These are phyloP conservation scores for Natrix natrix DNA, from an alignment of 2,797 vertebrate species.

Conservation along the genomic window DNA sequence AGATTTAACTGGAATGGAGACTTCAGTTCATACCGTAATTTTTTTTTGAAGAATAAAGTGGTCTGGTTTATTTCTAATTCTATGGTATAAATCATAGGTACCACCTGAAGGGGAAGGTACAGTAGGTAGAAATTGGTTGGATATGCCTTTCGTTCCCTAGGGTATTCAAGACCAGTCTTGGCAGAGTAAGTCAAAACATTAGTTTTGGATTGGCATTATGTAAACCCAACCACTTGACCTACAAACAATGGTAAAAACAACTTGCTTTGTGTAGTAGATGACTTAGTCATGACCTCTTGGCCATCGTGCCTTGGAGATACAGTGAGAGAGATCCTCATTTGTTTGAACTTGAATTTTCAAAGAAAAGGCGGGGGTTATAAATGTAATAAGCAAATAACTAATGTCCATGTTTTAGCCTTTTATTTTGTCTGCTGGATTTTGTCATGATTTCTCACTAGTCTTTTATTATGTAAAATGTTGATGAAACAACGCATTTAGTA, in stretches of 20 bases:
- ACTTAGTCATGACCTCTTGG: not conserved
- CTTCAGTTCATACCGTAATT: not conserved
- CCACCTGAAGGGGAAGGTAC: not conserved
- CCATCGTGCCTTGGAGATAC: not conserved
- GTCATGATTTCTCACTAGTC: fast-evolving
- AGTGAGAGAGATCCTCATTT: not conserved
- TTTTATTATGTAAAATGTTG: not conserved
- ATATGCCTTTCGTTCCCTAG: not conserved
- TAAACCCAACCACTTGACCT: not conserved
- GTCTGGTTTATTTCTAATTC: not conserved
- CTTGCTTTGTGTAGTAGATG: not conserved
- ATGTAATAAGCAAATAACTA: not conserved
- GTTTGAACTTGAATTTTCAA: not conserved
- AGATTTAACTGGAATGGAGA: not conserved
- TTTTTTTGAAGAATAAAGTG: not conserved
- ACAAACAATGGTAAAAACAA: not conserved
- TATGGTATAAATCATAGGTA: not conserved
- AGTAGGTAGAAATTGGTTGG: not conserved
- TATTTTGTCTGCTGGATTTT: not conserved
- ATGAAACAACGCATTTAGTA: not conserved
- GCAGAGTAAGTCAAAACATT: not conserved
- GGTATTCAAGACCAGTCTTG: not conserved
- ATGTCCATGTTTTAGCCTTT: not conserved
- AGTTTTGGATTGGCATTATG: not conserved
- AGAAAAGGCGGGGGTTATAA: not conserved